Conservation (phyloP, 2,888 invertebrate species). For the Sphaerophoria rueppellii region DNA sequence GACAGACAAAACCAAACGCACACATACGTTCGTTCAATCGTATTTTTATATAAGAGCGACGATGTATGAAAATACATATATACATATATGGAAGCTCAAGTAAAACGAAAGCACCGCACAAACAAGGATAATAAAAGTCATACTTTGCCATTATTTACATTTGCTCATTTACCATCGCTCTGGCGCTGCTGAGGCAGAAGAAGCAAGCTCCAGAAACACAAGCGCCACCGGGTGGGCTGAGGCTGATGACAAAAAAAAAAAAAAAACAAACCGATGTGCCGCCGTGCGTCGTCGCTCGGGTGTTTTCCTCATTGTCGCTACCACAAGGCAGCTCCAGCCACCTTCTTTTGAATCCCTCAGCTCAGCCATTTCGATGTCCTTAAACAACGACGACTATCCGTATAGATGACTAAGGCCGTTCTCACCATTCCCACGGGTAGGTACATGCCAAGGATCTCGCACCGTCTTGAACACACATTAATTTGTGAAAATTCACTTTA, state of each 20-base stretch:
- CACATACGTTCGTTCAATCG: conserved; percentile 17
- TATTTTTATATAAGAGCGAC: neutral
- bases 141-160: conserved; percentile 74
- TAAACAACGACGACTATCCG: conserved; percentile 18
- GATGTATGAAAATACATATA: too few species aligned
- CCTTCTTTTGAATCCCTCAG: conserved; percentile 49
- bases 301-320: too few species aligned
- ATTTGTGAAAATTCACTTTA: conserved; percentile 73
- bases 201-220: conserved; percentile 45
- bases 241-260: conserved; percentile 13
- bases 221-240: conserved; percentile 51
- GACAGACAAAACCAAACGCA: conserved; percentile 27
- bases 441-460: neutral
- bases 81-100: too few species aligned
- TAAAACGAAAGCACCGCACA: conserved; percentile 62
- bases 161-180: conserved; percentile 71
- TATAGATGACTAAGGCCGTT: conserved; percentile 13
- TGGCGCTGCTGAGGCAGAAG: conserved; percentile 62
- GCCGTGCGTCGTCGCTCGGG: neutral
- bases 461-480: conserved; percentile 69
- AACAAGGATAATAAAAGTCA: conserved; percentile 74
- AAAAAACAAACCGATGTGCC: neutral
- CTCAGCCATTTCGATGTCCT: conserved; percentile 55
- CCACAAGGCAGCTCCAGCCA: neutral
- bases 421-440: neutral